Evolutionary conservation across 1,140 invertebrate genomes (phyloP).

Genomic region (Caenorhabditis inopinata): DNA sequence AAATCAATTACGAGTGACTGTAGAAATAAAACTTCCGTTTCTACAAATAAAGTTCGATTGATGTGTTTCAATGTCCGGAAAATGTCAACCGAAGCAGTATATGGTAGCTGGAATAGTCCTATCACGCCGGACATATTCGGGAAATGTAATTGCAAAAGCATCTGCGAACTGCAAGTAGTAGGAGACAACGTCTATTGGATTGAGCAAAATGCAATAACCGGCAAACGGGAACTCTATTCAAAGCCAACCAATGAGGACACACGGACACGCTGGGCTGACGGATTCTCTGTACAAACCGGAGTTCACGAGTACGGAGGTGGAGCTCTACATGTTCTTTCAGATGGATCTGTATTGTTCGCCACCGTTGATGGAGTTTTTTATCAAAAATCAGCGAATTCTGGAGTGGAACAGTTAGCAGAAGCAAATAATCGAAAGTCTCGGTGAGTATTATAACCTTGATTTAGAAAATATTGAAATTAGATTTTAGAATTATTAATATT

Average conservation of each 20-base stretch:
- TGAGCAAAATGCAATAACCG: conserved; percentile 52
- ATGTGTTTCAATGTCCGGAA: too few species aligned
- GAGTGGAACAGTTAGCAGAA: conserved; percentile 26
- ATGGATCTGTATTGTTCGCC: conserved; percentile 61
- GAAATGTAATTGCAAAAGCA: conserved; percentile 59
- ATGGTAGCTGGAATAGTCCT: conserved; percentile 66
- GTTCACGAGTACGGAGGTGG: conserved; percentile 69
- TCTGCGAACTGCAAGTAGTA: conserved; percentile 50
- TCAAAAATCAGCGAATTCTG: conserved; percentile 19
- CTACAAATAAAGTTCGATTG: too few species aligned
- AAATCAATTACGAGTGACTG: too few species aligned
- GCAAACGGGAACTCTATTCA: conserved; percentile 52
- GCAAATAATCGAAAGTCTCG: conserved; percentile 22
- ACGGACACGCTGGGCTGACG: conserved; percentile 23
- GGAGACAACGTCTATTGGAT: conserved; percentile 54
- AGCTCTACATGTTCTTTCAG: conserved; percentile 53
- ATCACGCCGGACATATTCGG: conserved; percentile 65
- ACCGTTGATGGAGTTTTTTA: conserved; percentile 43
- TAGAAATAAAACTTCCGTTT: too few species aligned
- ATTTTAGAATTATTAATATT: too few species aligned
- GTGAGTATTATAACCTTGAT: not conserved
- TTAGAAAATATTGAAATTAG: too few species aligned
- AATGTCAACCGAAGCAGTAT: conserved; percentile 43
- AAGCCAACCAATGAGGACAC: not conserved
- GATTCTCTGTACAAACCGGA: conserved; percentile 50